Conservation (phyloP, 2,113 vertebrate species). For the Terrapene triunguis region DNA sequence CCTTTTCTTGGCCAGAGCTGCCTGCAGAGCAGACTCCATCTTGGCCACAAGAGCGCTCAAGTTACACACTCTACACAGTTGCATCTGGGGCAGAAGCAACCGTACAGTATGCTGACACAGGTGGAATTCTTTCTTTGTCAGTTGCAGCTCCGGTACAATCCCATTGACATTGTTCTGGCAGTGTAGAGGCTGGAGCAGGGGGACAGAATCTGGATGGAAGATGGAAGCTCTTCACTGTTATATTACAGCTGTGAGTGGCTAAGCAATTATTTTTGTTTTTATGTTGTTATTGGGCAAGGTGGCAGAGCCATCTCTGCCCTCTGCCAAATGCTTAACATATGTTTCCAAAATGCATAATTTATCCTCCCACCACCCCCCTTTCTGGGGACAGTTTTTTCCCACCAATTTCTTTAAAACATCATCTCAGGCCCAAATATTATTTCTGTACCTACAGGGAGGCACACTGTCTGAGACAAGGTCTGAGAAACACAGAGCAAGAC, state of each 20-base stretch:
- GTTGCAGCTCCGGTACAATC: background rate
- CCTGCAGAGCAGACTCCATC: too few relatives aligned
- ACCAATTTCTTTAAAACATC: background rate
- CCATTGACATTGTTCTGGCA: background rate
- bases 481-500: constrained; percentile 7
- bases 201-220: background rate
- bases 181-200: constrained; percentile 26
- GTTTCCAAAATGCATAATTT: background rate
- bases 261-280: constrained; percentile 29
- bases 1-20: too few relatives aligned
- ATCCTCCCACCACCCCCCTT: background rate
- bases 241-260: background rate
- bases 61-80: background rate
- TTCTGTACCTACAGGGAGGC: constrained; percentile 33
- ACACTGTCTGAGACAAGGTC: background rate
- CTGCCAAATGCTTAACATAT: background rate
- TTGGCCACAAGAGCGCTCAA: too few relatives aligned
- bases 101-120: background rate
- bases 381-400: constrained; percentile 13
- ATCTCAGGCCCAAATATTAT: background rate
- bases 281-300: background rate
- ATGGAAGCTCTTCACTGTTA: background rate
- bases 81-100: background rate
- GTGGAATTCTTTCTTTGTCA: background rate
- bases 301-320: background rate